These are phyloP conservation scores for Bos indicus DNA, from an alignment of 2,113 vertebrate genomes.

Conservation along the genomic window DNA sequence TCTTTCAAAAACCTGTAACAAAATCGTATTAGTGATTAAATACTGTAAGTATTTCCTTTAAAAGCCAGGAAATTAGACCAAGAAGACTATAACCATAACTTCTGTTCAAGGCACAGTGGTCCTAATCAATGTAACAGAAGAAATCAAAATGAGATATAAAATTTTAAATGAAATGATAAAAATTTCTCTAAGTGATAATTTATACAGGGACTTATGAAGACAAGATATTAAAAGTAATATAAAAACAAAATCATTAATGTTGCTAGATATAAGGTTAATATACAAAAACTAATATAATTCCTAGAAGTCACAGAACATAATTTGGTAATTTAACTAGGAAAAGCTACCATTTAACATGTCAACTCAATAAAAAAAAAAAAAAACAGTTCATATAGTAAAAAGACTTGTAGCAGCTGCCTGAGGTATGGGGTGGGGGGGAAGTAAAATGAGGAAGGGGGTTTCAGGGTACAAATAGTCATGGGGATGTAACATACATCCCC, in stretches of 20 bases:
- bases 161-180: not conserved
- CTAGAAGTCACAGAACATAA: not conserved
- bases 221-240: not conserved
- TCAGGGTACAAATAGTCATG: not conserved
- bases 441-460: not conserved
- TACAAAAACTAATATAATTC: not conserved
- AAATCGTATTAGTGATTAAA: not conserved
- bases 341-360: not conserved
- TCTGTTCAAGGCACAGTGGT: not conserved
- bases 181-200: not conserved
- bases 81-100: not conserved
- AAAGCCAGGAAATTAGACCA: slow-evolving; percentile 6
- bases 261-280: not conserved
- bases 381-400: not conserved
- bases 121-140: not conserved
- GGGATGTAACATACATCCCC: not conserved
- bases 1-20: not conserved
- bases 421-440: not conserved
- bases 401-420: not conserved
- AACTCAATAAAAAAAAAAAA: not conserved
- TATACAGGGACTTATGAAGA: not conserved
- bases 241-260: not conserved
- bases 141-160: not conserved
- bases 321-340: not conserved
- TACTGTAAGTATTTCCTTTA: not conserved